Percentiles rank a stretch among this genome's conserved stretches.
Evolutionary conservation across 2,888 invertebrate genomes (phyloP).

Genomic region (Sicus ferrugineus): DNA sequence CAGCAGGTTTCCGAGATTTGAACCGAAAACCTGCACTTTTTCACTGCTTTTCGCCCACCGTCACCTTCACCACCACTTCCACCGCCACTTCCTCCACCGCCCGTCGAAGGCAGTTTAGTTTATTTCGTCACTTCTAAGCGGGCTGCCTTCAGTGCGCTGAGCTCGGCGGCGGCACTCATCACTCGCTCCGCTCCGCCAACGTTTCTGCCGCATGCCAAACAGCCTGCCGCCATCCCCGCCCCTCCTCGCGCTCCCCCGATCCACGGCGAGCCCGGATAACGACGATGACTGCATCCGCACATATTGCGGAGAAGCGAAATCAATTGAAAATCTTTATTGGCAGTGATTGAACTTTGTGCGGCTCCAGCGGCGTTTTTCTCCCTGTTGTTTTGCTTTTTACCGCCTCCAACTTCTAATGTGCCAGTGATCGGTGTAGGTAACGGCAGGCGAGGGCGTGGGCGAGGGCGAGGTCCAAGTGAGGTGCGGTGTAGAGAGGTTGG

Average conservation of each 20-base stretch:
- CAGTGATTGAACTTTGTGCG: constrained; percentile 35
- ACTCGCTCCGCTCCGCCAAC: not conserved
- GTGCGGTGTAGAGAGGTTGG: not conserved
- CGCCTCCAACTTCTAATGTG: constrained; percentile 20
- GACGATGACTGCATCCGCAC: constrained; percentile 18
- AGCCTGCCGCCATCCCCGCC: not conserved
- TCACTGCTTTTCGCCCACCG: too few species aligned
- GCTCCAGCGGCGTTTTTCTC: not conserved
- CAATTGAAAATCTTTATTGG: constrained; percentile 38
- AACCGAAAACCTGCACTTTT: not conserved
- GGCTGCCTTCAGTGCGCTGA: too few species aligned
- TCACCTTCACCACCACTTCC: too few species aligned
- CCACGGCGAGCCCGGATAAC: constrained; percentile 1
- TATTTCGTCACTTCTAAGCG: too few species aligned
- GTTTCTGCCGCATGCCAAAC: not conserved
- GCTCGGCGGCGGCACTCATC: too few species aligned
- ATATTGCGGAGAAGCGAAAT: constrained; percentile 33
- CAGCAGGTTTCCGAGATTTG: too few species aligned
- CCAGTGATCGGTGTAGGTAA: not conserved
- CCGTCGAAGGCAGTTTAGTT: too few species aligned
- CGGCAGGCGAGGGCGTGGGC: not conserved
- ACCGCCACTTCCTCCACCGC: not conserved
- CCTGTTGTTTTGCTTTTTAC: not conserved
- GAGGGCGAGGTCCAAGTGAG: not conserved
- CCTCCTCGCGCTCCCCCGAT: constrained; percentile 17